These are phyloP conservation scores for Myopa tessellatipennis DNA, from an alignment of 2,888 invertebrate genomes.

Conservation along the genomic window DNA sequence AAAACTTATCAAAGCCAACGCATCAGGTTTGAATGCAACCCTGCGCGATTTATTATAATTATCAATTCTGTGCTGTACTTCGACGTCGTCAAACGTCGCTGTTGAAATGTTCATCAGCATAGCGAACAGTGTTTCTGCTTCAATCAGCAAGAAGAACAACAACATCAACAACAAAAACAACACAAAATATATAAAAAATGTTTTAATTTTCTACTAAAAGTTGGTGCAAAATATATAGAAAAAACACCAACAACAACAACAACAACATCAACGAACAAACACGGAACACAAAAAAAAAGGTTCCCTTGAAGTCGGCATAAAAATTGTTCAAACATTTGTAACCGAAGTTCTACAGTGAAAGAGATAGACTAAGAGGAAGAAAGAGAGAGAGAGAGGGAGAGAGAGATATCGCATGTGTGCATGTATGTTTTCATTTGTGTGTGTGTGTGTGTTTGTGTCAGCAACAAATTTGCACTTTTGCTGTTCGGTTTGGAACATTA, in stretches of 20 bases:
- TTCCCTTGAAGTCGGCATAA: conserved; percentile 34
- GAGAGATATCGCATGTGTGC: neutral
- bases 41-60: conserved; percentile 40
- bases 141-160: neutral
- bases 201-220: conserved; percentile 17
- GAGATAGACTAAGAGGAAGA: too few relatives aligned
- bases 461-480: conserved; percentile 33
- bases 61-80: conserved; percentile 42
- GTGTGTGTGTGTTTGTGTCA: conserved; percentile 2
- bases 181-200: neutral
- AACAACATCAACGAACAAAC: too few relatives aligned
- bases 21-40: neutral
- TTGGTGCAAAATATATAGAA: neutral
- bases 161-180: neutral
- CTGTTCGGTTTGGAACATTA: conserved; percentile 33
- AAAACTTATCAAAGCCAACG: too few relatives aligned
- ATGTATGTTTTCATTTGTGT: conserved; percentile 15
- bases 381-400: too few relatives aligned
- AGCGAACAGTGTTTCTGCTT: neutral
- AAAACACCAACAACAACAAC: neutral
- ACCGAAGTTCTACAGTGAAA: neutral
- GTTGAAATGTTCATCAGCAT: neutral
- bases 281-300: conserved; percentile 11
- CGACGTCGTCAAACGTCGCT: conserved; percentile 8
- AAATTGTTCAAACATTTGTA: conserved; percentile 20